Evolutionary conservation across 2,888 invertebrate species (phyloP).

Genomic region (Dasypolia templi): DNA sequence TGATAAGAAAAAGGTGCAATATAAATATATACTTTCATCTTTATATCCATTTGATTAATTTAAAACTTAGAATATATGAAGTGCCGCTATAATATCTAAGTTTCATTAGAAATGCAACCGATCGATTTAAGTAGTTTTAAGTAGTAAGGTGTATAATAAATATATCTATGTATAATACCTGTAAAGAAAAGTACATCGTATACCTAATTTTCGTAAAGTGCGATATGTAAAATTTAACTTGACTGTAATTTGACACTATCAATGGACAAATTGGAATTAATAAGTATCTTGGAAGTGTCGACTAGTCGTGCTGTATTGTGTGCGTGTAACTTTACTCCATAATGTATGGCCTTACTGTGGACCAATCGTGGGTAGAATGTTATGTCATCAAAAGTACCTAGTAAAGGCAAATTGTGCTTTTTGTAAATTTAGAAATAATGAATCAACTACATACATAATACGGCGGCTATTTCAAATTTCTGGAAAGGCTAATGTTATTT

Average conservation of each 20-base stretch:
- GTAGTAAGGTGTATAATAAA: constrained; percentile 54
- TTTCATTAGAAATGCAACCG: constrained; percentile 67
- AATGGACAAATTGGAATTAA: constrained; percentile 25
- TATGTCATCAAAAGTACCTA: constrained; percentile 74
- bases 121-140: constrained; percentile 63
- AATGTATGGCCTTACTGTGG: constrained; percentile 85
- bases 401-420: constrained; percentile 72
- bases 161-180: constrained; percentile 40
- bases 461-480: constrained; percentile 39
- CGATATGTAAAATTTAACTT: constrained; percentile 21
- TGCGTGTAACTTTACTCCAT: constrained; percentile 70
- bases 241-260: constrained; percentile 31
- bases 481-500: constrained; percentile 49
- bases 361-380: constrained; percentile 83
- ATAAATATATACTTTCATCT: constrained; percentile 65
- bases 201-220: constrained; percentile 33
- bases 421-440: constrained; percentile 67
- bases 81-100: constrained; percentile 61
- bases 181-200: constrained; percentile 44
- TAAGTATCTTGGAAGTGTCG: constrained; percentile 49
- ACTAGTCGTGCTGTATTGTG: constrained; percentile 51
- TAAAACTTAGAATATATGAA: constrained; percentile 49
- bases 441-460: constrained; percentile 25
- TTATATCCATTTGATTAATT: constrained; percentile 46
- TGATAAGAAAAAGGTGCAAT: constrained; percentile 80